Evolutionary conservation across 2,113 vertebrate genomes (phyloP).

Genomic region (Hirundichthys speculiger): DNA sequence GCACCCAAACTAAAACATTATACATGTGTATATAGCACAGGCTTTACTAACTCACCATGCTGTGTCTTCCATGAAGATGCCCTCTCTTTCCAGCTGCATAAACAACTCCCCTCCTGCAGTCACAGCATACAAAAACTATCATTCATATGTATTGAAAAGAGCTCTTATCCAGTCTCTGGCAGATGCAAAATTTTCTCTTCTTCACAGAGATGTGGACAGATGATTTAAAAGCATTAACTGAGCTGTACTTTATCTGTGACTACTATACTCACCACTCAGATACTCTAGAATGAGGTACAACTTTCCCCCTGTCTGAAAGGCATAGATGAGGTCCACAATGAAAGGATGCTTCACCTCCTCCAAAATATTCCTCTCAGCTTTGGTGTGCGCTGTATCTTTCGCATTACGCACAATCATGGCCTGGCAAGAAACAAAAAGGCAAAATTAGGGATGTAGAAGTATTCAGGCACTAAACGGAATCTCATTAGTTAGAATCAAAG

Average conservation of each 20-base stretch:
- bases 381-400: constrained; percentile 98
- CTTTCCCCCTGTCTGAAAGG: constrained; percentile 99
- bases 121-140: constrained; percentile 9
- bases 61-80: constrained; percentile 99
- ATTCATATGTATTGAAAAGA: not conserved
- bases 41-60: constrained; percentile 87
- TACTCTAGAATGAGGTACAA: constrained; percentile 99
- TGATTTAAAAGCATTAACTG: not conserved
- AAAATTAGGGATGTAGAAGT: not conserved
- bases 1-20: too few species aligned
- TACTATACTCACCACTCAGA: constrained; percentile 91
- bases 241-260: not conserved
- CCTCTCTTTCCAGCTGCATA: constrained; percentile 98
- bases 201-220: not conserved
- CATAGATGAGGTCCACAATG: constrained; percentile 98
- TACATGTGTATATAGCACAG: not conserved
- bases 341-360: constrained; percentile 99
- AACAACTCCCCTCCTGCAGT: constrained; percentile 95
- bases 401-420: constrained; percentile 98
- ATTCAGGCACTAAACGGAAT: too few species aligned
- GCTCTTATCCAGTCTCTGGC: too few species aligned
- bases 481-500: too few species aligned
- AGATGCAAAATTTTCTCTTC: too few species aligned
- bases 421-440: constrained; percentile 69
- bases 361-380: constrained; percentile 96